These are phyloP conservation scores for Tuta absoluta DNA, from an alignment of 2,888 invertebrate species.

Conservation along the genomic window DNA sequence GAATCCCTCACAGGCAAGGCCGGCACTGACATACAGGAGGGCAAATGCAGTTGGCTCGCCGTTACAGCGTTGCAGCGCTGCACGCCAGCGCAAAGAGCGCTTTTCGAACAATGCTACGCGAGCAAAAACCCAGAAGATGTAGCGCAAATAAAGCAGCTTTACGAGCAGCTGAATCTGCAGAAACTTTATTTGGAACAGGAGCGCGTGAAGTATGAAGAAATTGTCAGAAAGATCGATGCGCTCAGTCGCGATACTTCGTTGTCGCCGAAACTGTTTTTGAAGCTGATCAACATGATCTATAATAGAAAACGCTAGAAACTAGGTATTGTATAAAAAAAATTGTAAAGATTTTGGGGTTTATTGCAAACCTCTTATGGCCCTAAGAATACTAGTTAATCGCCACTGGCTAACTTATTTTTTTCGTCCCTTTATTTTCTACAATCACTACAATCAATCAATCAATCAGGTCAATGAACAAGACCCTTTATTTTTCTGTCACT, in stretches of 20 bases:
- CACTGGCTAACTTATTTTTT: no score
- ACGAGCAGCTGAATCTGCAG: slow-evolving; percentile 84
- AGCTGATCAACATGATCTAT: slow-evolving; percentile 87
- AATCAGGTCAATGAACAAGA: no score
- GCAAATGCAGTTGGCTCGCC: slow-evolving; percentile 96
- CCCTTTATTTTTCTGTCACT: no score
- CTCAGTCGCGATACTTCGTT: slow-evolving; percentile 83
- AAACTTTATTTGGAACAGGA: slow-evolving; percentile 86
- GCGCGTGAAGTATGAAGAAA: slow-evolving; percentile 86
- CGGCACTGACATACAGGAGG: slow-evolving; percentile 94
- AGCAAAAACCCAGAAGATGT: slow-evolving; percentile 83
- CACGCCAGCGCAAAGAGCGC: slow-evolving; percentile 80
- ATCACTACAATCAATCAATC: no score
- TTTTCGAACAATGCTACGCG: slow-evolving; percentile 84
- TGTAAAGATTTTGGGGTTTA: not conserved
- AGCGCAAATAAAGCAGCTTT: slow-evolving; percentile 60
- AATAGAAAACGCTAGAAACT: slow-evolving; percentile 58
- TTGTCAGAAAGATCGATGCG: slow-evolving; percentile 86
- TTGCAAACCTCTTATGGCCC: not conserved
- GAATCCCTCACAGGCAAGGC: slow-evolving; percentile 90
- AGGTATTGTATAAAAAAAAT: not conserved
- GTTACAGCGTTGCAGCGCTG: slow-evolving; percentile 90
- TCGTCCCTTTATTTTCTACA: no score
- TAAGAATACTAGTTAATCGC: no score
- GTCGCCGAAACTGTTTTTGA: slow-evolving; percentile 87